Base-by-base conservation (phyloP, 2,888 invertebrate genomes). In the Alloplasta piceator region DNA sequence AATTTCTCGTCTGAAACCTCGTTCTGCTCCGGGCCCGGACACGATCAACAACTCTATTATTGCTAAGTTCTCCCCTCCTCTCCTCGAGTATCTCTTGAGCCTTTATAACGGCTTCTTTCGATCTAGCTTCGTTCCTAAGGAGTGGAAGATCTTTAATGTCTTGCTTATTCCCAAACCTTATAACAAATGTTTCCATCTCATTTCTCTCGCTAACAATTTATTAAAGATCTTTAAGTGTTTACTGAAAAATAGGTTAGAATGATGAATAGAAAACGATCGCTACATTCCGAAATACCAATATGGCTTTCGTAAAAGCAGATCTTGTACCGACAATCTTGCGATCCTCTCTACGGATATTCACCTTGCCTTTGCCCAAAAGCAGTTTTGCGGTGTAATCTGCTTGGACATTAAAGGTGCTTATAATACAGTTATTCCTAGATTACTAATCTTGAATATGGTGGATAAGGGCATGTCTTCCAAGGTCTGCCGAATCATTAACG, bases 311-410 rank as follows among this genome's bases (percentile, higher is more conserved):
- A 52, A 52, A 41, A 41, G 10, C 16, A 61, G 16, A 26, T 72
- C 72, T 0, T 72, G 72, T 12, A 26, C 36, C 4, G 61, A 72
- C 9, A 72, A 52, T 4, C 48, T 61, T 7, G 52, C 61, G 9
- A 61, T 64, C 9, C 12, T 73, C 0, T 38, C 43, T 1, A 48
- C 73, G 5, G 73, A 73, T n/a, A 64, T 61, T 3, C 43, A 64
- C 2, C 26, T 55, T 1, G 72, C 72, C 0, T 46, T 43, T 36
- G 72, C 63, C 3, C 63, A 73, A n/a, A n/a, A n/a, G n/a, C n/a
- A n/a, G n/a, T n/a, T n/a, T n/a, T n/a, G n/a, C n/a, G n/a, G n/a
- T n/a, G n/a, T n/a, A n/a, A n/a, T n/a, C n/a, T n/a, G n/a, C n/a
- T n/a, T n/a, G n/a, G n/a, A n/a, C n/a, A n/a, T n/a, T n/a, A n/a